Percentiles rank a stretch among this genome's conserved stretches.
These are phyloP conservation scores for Tetheella fluctuosa DNA, from an alignment of 2,888 invertebrate genomes.

Conservation along the genomic window DNA sequence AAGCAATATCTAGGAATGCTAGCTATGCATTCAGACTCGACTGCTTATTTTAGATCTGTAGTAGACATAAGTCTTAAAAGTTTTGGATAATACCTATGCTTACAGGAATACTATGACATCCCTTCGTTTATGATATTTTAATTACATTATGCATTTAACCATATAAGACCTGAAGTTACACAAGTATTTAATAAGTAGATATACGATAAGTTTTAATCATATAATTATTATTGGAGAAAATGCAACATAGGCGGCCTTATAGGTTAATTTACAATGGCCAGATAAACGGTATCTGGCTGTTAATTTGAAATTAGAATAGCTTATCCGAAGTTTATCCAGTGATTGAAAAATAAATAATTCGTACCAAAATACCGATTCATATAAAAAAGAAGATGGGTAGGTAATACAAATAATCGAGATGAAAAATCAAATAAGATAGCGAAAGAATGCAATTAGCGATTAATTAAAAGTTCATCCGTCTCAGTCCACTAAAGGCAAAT, in stretches of 20 bases:
- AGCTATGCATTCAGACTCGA: neutral
- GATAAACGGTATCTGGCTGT: too few species aligned
- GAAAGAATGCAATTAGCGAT: conserved; percentile 13
- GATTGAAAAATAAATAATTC: too few species aligned
- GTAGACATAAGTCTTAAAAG: neutral
- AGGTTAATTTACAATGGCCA: too few species aligned
- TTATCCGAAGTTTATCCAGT: too few species aligned
- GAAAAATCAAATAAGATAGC: neutral
- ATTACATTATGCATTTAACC: too few species aligned
- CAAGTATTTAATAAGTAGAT: too few species aligned
- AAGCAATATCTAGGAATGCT: neutral
- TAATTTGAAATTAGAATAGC: too few species aligned
- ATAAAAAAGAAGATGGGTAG: neutral
- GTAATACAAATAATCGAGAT: neutral
- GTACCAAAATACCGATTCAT: neutral
- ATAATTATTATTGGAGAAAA: too few species aligned
- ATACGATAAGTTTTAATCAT: too few species aligned
- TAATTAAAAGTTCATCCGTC: conserved; percentile 41
- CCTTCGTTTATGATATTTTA: too few species aligned
- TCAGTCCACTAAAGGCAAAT: conserved; percentile 25
- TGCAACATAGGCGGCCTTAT: too few species aligned
- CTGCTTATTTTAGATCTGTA: neutral
- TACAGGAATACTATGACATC: neutral
- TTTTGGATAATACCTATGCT: neutral
- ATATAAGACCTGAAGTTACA: too few species aligned